These are phyloP conservation scores for Apis dorsata DNA, from an alignment of 1,140 invertebrate species.

Conservation along the genomic window DNA sequence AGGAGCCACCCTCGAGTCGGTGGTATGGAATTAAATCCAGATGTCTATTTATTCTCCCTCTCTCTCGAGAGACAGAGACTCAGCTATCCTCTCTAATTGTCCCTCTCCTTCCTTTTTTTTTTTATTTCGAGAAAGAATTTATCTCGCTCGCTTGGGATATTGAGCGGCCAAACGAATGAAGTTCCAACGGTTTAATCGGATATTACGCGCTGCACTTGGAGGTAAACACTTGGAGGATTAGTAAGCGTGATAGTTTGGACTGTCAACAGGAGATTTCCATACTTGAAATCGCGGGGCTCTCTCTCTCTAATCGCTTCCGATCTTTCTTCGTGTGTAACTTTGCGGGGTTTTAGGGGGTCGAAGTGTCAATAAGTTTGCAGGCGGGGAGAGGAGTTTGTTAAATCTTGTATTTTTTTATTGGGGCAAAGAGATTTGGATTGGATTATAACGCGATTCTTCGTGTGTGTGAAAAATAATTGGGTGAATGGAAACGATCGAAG, in stretches of 20 bases:
- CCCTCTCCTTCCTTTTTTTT: neutral
- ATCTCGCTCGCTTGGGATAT: no score
- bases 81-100: neutral
- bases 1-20: no score
- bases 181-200: neutral
- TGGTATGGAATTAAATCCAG: conserved; percentile 20
- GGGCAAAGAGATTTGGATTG: no score
- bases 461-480: no score
- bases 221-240: neutral
- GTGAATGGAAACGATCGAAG: no score
- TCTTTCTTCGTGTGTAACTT: neutral
- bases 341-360: no score
- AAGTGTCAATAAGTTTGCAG: no score
- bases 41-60: neutral
- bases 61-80: neutral
- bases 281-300: neutral
- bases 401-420: no score
- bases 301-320: neutral
- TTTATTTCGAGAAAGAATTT: neutral
- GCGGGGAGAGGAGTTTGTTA: no score
- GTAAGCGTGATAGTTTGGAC: neutral
- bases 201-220: neutral
- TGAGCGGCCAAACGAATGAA: neutral
- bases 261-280: conserved; percentile 8
- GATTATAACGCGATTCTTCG: no score